These are phyloP conservation scores for Cacatua alba DNA, from an alignment of 2,113 vertebrate species.

Conservation along the genomic window DNA sequence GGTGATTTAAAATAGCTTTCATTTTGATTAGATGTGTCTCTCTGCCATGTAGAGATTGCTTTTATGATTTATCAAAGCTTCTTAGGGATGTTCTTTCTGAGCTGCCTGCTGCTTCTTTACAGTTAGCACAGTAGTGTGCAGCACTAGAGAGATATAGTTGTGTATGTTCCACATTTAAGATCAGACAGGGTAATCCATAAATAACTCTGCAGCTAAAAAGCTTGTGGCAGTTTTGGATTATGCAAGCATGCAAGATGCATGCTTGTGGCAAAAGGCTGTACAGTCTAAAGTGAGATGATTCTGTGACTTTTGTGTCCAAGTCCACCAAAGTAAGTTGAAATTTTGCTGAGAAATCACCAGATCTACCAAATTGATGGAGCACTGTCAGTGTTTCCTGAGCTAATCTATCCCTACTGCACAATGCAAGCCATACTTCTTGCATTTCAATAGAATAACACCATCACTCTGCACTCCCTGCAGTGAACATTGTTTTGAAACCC, in stretches of 20 bases:
- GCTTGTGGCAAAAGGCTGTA: background rate
- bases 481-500: background rate
- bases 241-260: background rate
- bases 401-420: background rate
- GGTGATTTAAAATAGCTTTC: slow-evolving; percentile 33
- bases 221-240: slow-evolving; percentile 7
- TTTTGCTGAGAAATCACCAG: background rate
- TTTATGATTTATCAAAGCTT: slow-evolving; percentile 54
- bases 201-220: slow-evolving; percentile 15
- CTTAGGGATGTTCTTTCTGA: slow-evolving; percentile 34
- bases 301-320: background rate
- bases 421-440: rapidly evolving
- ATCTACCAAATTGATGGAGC: background rate
- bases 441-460: background rate
- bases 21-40: slow-evolving; percentile 5
- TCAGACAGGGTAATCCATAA: slow-evolving; percentile 29
- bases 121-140: background rate
- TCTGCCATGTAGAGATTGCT: slow-evolving; percentile 7
- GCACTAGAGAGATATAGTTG: background rate
- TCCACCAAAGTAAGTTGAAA: background rate
- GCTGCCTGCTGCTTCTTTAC: background rate
- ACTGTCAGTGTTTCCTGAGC: background rate
- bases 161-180: slow-evolving; percentile 14
- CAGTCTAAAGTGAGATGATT: background rate
- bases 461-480: background rate